A percentile compares a stretch with the other conserved stretches of the same genome.
phyloP scores from a whole-genome alignment of 1,140 invertebrate species.

The Aricia agestis region DNA sequence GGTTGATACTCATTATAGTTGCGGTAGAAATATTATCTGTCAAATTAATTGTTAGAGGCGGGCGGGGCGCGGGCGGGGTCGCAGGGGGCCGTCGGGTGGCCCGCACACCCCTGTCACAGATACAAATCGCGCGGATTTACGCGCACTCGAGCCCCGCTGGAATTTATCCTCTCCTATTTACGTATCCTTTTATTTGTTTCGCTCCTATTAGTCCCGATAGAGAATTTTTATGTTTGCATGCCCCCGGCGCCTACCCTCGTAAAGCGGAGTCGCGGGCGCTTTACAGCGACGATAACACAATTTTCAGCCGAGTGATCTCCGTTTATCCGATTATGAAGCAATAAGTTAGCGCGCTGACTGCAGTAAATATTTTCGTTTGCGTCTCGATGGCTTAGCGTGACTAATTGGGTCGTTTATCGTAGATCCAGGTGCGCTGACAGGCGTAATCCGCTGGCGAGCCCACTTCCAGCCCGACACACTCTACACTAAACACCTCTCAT shows the following conservation, averaged over 20 bases:
- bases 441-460: slow-evolving; percentile 43
- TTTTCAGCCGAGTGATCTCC: slow-evolving; percentile 60
- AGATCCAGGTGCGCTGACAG: slow-evolving; percentile 61
- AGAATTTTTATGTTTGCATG: slow-evolving; percentile 75
- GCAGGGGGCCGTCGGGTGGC: slow-evolving; percentile 31
- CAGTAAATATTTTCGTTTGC: slow-evolving; percentile 67
- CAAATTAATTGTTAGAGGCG: slow-evolving; percentile 65
- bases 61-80: slow-evolving; percentile 27
- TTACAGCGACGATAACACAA: slow-evolving; percentile 69
- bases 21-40: slow-evolving; percentile 53
- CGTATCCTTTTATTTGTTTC: slow-evolving; percentile 76
- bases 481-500: slow-evolving; percentile 8
- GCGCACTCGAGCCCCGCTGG: slow-evolving; percentile 69
- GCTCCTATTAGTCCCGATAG: slow-evolving; percentile 74
- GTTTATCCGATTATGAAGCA: slow-evolving; percentile 69
- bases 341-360: slow-evolving; percentile 54
- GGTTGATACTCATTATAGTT: slow-evolving; percentile 35
- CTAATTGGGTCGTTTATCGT: slow-evolving; percentile 62
- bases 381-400: slow-evolving; percentile 51
- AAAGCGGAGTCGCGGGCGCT: slow-evolving; percentile 70
- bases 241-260: slow-evolving; percentile 63
- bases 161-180: slow-evolving; percentile 74
- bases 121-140: slow-evolving; percentile 75
- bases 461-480: slow-evolving; percentile 4
- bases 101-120: slow-evolving; percentile 66